phyloP scores from a whole-genome alignment of 2,113 vertebrate species.

The Clupea harengus region DNA sequence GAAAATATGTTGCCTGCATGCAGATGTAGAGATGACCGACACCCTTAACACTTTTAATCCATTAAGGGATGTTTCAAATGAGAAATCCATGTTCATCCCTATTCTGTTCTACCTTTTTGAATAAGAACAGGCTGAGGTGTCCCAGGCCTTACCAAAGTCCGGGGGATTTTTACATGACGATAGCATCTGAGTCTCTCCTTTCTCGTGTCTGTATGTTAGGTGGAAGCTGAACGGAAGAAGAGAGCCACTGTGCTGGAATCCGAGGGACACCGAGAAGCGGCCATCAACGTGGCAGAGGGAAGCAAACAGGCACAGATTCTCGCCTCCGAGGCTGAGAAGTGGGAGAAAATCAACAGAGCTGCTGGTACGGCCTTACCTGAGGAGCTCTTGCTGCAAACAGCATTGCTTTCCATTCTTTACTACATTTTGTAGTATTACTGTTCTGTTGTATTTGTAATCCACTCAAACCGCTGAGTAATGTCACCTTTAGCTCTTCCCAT shows the following conservation, averaged over 20 bases:
- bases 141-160: too few relatives aligned
- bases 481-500: too few relatives aligned
- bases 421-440: neutral
- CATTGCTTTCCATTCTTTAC: neutral
- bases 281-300: slow-evolving; percentile 92
- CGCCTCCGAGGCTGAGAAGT: slow-evolving; percentile 88
- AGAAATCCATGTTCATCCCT: too few relatives aligned
- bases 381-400: neutral
- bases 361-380: slow-evolving; percentile 70
- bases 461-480: too few relatives aligned
- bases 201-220: slow-evolving; percentile 63
- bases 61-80: too few relatives aligned
- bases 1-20: too few relatives aligned
- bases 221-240: slow-evolving; percentile 91
- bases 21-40: too few relatives aligned
- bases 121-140: too few relatives aligned
- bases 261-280: slow-evolving; percentile 86
- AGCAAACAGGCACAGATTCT: slow-evolving; percentile 92
- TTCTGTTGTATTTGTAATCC: too few relatives aligned
- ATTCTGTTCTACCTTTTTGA: neutral
- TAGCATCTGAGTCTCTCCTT: neutral
- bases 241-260: slow-evolving; percentile 92
- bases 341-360: slow-evolving; percentile 89
- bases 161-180: neutral
- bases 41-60: too few relatives aligned